phyloP scores from a whole-genome alignment of 1,140 invertebrate genomes.

The Drosophila takahashii region DNA sequence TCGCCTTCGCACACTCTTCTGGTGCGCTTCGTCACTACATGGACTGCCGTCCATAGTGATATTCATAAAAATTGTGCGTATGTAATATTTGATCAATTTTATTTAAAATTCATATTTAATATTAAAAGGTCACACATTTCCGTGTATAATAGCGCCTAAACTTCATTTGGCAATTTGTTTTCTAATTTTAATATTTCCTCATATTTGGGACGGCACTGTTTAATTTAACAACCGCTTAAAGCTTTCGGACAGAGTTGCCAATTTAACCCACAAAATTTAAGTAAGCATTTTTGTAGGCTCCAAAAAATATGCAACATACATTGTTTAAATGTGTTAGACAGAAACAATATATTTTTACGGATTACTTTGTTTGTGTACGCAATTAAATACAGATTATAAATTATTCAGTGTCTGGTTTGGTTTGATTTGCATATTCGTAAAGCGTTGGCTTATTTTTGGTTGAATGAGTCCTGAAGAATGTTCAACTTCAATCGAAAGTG shows the following conservation, averaged over 20 bases:
- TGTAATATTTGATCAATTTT: no score
- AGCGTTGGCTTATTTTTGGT: neutral
- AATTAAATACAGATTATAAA: constrained; percentile 3
- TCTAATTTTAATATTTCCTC: neutral
- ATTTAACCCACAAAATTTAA: neutral
- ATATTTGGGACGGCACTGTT: constrained; percentile 7
- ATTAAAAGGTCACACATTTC: neutral
- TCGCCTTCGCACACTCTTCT: no score
- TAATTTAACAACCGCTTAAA: constrained; percentile 4
- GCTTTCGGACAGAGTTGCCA: constrained; percentile 25
- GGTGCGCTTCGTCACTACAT: no score
- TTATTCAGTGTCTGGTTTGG: neutral
- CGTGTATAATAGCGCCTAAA: neutral
- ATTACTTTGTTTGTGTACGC: neutral
- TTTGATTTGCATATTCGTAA: neutral
- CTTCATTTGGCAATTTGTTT: neutral
- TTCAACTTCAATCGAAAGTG: neutral
- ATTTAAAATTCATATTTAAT: neutral
- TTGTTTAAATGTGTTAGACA: neutral
- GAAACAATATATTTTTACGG: neutral
- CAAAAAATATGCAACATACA: constrained; percentile 25
- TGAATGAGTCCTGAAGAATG: neutral
- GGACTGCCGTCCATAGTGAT: no score
- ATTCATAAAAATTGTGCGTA: no score
- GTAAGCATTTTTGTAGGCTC: neutral